Conservation (phyloP, 1,140 invertebrate genomes). For the Drosophila trapezifrons region DNA sequence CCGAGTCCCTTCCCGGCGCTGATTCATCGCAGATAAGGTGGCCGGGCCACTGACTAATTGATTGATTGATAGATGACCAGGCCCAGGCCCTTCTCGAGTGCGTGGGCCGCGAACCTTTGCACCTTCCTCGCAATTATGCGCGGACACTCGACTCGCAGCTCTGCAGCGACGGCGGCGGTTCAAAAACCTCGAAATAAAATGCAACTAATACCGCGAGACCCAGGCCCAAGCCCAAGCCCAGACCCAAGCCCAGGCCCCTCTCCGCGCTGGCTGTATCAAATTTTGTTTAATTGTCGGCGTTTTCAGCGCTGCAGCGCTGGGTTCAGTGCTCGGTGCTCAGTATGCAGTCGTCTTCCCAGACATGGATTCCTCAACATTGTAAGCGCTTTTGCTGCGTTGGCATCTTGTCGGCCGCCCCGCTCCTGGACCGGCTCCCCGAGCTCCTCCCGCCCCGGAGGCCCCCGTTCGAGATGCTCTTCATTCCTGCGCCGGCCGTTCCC, state of each 20-base stretch:
- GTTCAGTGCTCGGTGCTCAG: slow-evolving; percentile 11
- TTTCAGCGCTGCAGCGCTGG: slow-evolving; percentile 15
- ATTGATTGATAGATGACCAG: slow-evolving; percentile 39
- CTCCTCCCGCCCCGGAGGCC: not conserved
- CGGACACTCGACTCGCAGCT: slow-evolving; percentile 30
- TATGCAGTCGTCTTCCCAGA: slow-evolving; percentile 67
- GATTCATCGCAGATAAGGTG: slow-evolving; percentile 39
- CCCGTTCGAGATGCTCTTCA: slow-evolving; percentile 4
- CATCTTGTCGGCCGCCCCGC: slow-evolving; percentile 66
- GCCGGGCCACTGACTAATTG: slow-evolving; percentile 43
- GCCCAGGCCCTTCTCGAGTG: not conserved
- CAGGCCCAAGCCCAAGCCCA: no score
- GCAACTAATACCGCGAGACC: slow-evolving; percentile 68
- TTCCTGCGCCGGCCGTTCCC: slow-evolving; percentile 31
- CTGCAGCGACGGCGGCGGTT: slow-evolving; percentile 46
- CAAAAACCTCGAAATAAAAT: slow-evolving; percentile 71
- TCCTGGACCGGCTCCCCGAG: no score
- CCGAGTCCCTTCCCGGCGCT: slow-evolving; percentile 8
- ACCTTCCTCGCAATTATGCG: slow-evolving; percentile 41
- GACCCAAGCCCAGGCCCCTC: no score
- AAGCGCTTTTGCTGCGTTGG: slow-evolving; percentile 79
- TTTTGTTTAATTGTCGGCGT: slow-evolving; percentile 77
- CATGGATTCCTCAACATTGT: slow-evolving; percentile 79
- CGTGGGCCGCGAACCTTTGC: not conserved
- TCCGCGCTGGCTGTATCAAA: slow-evolving; percentile 65